Base-by-base conservation (phyloP, 2,888 invertebrate species). In the Synergus umbraculus region DNA sequence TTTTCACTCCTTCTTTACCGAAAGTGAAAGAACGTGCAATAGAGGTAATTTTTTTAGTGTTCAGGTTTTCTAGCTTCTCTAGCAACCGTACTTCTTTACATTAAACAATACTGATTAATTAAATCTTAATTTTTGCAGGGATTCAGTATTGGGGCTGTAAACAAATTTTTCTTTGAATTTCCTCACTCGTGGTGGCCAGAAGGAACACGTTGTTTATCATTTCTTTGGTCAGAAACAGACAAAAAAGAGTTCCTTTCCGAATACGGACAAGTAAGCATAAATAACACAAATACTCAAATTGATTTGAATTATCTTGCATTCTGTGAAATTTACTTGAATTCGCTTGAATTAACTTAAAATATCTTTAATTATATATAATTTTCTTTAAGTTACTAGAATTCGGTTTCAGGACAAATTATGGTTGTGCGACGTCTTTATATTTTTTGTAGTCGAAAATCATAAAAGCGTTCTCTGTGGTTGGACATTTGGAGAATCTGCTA, bases 101-200 rank as follows among this genome's bases (percentile, higher is more conserved):
- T 5, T 37, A 37, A 37, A 37, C 37, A 37, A 37, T 7, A 37
- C 5, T 37, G 5, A 37, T 37, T 37, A 37, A 37, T 18, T 76
- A 54, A 37, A 79, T 82, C 22, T 65, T 44, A 77, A 44, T 81
- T 78, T 76, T 85, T 80, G 81, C 54, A 93, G 93, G 94, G 93
- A 78, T 91, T 96, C n/a, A 94, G 94, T 46, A 93, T 95, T 84
- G 95, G 95, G 41, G 93, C 94, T 13, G 93, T 95, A 1, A 94
- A 95, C 88, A 96, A 96, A 92, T 94, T 96, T 81, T 96, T 95
- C 89, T 92, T 96, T 2, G 94, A 95, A 88, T 96, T 96, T 89
- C 93, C 94, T 2, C 90, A 93, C 60, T 93, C 93, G 0, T 96
- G 96, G 95, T 96, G 96, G 96, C 93, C 92, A 44, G 87, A 91